Conservation (phyloP, 2,888 invertebrate species). For the Apantesis nais region DNA sequence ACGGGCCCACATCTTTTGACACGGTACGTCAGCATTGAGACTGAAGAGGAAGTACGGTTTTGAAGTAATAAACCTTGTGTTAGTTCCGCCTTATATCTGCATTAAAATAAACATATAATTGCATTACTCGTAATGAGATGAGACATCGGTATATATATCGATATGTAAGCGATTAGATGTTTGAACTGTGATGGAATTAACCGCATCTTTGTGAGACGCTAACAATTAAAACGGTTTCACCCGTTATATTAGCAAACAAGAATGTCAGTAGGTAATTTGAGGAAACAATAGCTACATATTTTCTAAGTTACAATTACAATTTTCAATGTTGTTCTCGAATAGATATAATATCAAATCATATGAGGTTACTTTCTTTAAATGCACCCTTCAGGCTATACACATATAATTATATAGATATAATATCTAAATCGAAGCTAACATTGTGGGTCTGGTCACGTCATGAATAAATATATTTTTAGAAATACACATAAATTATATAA, state of each 20-base stretch:
- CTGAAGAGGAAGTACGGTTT: constrained; percentile 32
- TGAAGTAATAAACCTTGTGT: constrained; percentile 28
- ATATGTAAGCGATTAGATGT: background rate
- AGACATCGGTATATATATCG: background rate
- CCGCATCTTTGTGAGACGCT: background rate
- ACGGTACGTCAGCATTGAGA: constrained; percentile 24
- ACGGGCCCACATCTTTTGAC: constrained; percentile 9
- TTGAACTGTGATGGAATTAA: too few species aligned
- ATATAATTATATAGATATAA: too few species aligned
- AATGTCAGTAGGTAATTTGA: background rate
- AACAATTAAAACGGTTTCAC: background rate
- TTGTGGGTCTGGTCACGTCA: background rate
- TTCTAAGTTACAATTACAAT: too few species aligned
- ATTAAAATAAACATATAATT: constrained; percentile 16
- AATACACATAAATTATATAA: background rate
- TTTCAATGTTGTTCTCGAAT: background rate
- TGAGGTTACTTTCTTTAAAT: background rate
- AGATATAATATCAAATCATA: background rate
- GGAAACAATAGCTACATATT: background rate
- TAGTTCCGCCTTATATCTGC: constrained; percentile 23
- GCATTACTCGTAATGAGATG: constrained; percentile 1
- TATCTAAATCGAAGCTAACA: background rate
- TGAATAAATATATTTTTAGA: background rate
- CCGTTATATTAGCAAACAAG: background rate
- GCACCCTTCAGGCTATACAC: background rate